These are phyloP conservation scores for Caenorhabditis brenneri DNA, from an alignment of 1,140 invertebrate species.

Conservation along the genomic window DNA sequence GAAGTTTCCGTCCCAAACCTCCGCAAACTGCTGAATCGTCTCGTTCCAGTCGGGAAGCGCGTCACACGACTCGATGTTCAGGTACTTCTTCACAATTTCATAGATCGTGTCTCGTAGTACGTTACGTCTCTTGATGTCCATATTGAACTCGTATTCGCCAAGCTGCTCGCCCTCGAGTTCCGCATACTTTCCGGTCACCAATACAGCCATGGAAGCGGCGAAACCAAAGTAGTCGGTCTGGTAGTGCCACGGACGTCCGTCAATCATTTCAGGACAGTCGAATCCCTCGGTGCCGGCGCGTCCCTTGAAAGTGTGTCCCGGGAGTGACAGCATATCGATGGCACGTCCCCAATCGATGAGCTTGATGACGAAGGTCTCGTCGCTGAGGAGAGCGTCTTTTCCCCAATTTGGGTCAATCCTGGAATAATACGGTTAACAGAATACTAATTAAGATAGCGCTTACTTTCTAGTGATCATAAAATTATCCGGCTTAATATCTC, in stretches of 20 bases:
- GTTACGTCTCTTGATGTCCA: slow-evolving; percentile 49
- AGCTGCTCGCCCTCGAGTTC: not conserved
- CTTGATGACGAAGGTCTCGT: slow-evolving; percentile 41
- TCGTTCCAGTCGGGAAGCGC: slow-evolving; percentile 48
- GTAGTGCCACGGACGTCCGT: slow-evolving; percentile 52
- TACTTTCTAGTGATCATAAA: slow-evolving; percentile 54
- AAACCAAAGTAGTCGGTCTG: slow-evolving; percentile 56
- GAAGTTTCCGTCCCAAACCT: slow-evolving; percentile 36
- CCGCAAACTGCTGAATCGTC: not conserved
- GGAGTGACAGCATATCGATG: slow-evolving; percentile 52
- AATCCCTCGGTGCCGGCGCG: slow-evolving; percentile 51
- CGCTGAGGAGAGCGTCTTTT: slow-evolving; percentile 24
- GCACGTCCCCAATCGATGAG: slow-evolving; percentile 58
- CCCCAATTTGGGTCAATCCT: slow-evolving; percentile 44
- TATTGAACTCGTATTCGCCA: not conserved
- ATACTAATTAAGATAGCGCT: not conserved
- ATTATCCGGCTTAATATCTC: slow-evolving; percentile 57
- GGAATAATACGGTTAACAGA: not conserved
- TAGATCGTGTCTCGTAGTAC: slow-evolving; percentile 11
- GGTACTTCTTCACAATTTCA: slow-evolving; percentile 18
- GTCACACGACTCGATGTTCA: slow-evolving; percentile 48
- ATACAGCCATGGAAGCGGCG: slow-evolving; percentile 42
- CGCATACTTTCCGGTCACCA: slow-evolving; percentile 44
- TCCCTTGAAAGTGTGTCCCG: slow-evolving; percentile 43
- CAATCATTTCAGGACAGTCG: slow-evolving; percentile 56